Percentiles rank a stretch among this genome's conserved stretches.
These are phyloP conservation scores for Eidolon dupreanum DNA, from an alignment of 2,797 vertebrate species.

Conservation along the genomic window DNA sequence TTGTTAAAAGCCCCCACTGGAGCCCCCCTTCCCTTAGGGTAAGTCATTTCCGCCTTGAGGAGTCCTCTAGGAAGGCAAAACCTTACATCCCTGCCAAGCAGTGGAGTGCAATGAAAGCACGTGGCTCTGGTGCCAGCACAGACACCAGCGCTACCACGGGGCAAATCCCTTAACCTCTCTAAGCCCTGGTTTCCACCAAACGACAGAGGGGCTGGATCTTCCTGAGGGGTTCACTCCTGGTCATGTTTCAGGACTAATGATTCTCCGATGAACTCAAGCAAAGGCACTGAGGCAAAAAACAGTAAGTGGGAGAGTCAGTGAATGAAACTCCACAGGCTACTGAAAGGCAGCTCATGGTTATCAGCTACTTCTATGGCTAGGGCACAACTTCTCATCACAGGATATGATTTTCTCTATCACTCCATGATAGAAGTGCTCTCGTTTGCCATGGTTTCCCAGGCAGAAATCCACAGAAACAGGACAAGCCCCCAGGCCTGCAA, in stretches of 20 bases:
- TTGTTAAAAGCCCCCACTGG: neutral
- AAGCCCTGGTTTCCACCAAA: neutral
- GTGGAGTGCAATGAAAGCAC: neutral
- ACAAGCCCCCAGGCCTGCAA: neutral
- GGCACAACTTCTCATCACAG: rapidly evolving
- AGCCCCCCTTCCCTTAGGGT: neutral
- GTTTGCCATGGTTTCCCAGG: neutral
- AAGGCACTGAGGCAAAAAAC: neutral
- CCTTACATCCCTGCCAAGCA: neutral
- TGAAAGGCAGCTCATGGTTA: rapidly evolving
- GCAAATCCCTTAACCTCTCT: neutral
- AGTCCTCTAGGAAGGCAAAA: neutral
- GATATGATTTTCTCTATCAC: neutral
- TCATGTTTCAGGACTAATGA: neutral
- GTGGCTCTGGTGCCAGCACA: neutral
- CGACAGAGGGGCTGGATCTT: neutral
- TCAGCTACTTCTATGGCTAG: rapidly evolving
- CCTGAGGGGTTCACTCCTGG: neutral
- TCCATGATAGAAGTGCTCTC: neutral
- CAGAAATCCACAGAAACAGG: neutral
- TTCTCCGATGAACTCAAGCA: neutral
- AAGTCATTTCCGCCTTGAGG: neutral
- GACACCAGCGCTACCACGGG: neutral
- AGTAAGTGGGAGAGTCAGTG: neutral
- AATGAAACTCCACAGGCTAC: neutral